phyloP scores from a whole-genome alignment of 2,797 vertebrate species.

The Natrix natrix region DNA sequence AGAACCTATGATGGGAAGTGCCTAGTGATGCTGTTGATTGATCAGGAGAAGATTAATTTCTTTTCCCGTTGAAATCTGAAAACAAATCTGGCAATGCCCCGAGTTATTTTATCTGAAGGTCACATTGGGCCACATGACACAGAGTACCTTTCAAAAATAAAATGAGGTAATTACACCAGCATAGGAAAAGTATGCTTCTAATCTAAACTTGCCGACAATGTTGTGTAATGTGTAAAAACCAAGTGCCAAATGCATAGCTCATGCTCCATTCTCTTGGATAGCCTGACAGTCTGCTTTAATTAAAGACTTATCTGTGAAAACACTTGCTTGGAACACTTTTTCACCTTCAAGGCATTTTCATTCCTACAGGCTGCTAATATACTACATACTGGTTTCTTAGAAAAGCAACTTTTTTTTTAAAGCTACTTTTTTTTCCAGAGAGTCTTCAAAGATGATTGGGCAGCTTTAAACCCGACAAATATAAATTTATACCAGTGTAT shows the following conservation, averaged over 20 bases:
- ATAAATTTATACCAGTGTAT: neutral
- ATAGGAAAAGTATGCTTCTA: constrained; percentile 44
- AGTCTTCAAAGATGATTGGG: neutral
- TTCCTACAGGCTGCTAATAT: constrained; percentile 31
- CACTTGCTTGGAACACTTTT: constrained; percentile 44
- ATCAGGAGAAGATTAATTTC: neutral
- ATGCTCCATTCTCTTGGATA: constrained; percentile 50
- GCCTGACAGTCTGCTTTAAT: constrained; percentile 58
- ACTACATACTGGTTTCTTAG: constrained; percentile 29
- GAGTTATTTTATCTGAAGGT: neutral
- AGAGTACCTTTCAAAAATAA: neutral
- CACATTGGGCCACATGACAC: neutral
- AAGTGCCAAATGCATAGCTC: constrained; percentile 14
- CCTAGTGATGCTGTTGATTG: neutral
- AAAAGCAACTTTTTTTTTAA: neutral
- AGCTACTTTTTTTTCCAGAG: neutral
- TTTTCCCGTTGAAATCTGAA: neutral
- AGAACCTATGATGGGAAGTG: neutral
- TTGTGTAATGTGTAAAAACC: constrained; percentile 51
- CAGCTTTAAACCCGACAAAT: neutral
- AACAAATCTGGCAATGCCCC: neutral
- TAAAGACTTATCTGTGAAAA: constrained; percentile 61
- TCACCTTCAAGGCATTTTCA: constrained; percentile 43
- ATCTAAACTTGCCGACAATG: constrained; percentile 26
- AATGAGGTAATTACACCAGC: neutral